Base-by-base conservation (phyloP, 2,113 vertebrate species). In the Hipposideros armiger region DNA sequence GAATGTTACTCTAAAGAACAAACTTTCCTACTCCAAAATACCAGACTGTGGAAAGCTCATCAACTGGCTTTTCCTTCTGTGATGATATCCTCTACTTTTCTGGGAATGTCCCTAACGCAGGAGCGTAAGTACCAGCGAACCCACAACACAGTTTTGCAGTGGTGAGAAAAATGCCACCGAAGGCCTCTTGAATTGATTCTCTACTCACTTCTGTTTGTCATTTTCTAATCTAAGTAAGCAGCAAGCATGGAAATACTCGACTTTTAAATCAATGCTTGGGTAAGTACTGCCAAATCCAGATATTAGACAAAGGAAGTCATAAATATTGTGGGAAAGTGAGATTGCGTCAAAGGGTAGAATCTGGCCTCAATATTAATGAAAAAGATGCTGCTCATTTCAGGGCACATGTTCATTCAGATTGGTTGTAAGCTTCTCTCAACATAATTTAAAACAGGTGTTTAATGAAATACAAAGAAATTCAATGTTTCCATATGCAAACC, bases 401-500 rank as follows among this genome's bases (percentile, higher is more conserved):
- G 52, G 56, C 36, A 90, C 26, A 5, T 85, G 52, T 50, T 92
- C 45, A 47, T 77, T 95, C 42, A 91, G 74, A 64, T 26, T 36
- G 10, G 19, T 76, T 72, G 5, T 60, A 85, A 94, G 67, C 24
- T 87, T 69, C 64, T 95, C 70, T 87, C 32, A 62, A 54, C 80
- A 54, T 66, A 74, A 67, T 89, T 85, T 83, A 93, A 83, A 97
- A 86, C 32, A 85, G 26, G 17, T 64, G 76, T 80, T 74, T 84
- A 91, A 67, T 69, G 50, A 80, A 95, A 85, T 78, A n/a, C 62
- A 70, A 96, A 76, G 64, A 91, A 94, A 97, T 26, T 19, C 58
- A 86, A 66, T n/a, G 36, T 70, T 82, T 47, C 64, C 56, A 45
- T 64, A 13, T 76, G 7, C 54, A 86, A 92, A 66, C 56, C 73